Evolutionary conservation across 2,113 vertebrate genomes (phyloP).

Genomic region (Nyctereutes procyonoides): DNA sequence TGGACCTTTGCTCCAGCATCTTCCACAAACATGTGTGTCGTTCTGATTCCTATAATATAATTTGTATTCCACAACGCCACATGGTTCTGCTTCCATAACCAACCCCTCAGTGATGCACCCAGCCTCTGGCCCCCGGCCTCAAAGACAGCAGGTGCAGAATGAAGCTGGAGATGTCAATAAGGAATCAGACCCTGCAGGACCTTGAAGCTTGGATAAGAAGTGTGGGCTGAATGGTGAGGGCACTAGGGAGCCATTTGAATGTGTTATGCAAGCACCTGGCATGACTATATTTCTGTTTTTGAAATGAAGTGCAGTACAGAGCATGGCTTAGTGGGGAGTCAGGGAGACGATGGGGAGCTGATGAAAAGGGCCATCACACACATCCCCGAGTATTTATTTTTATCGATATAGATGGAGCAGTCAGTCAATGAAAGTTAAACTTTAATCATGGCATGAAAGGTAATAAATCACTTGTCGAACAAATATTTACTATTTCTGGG

Average conservation of each 20-base stretch:
- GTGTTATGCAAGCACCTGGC: accelerated
- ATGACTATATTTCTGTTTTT: not conserved
- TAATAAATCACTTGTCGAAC: constrained; percentile 18
- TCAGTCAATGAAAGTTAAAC: constrained; percentile 59
- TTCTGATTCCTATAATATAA: not conserved
- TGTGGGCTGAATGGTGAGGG: not conserved
- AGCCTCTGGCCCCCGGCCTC: not conserved
- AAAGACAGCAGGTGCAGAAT: not conserved
- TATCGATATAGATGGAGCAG: not conserved
- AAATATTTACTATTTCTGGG: constrained; percentile 41
- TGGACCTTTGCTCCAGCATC: not conserved
- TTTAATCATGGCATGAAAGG: constrained; percentile 46
- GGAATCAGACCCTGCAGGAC: not conserved
- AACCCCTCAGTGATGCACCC: not conserved
- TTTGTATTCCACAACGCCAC: accelerated
- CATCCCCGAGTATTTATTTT: not conserved
- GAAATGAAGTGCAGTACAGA: not conserved
- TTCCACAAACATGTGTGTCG: not conserved
- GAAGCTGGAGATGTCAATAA: not conserved
- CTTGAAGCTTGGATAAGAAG: not conserved
- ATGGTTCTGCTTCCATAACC: not conserved
- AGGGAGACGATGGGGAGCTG: not conserved
- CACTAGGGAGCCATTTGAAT: not conserved
- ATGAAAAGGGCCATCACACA: not conserved
- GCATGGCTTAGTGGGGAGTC: not conserved